phyloP scores from a whole-genome alignment of 2,797 vertebrate genomes.

The Takifugu ocellatus region DNA sequence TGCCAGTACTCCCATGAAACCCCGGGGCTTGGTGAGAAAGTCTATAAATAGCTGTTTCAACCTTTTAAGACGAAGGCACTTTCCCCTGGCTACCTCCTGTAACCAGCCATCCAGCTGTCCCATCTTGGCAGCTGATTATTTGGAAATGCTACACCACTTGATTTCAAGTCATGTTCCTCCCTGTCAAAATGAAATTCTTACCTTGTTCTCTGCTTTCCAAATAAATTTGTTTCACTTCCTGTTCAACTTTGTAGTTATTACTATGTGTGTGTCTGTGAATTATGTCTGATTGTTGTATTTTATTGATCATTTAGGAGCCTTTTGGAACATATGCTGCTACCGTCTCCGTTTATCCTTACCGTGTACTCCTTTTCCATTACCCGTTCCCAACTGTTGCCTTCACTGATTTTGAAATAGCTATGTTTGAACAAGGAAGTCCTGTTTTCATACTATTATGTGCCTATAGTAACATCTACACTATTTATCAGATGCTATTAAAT shows the following conservation, averaged over 20 bases:
- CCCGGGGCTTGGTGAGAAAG: conserved; percentile 24
- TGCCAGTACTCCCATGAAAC: conserved; percentile 13
- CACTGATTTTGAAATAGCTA: not conserved
- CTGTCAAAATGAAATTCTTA: conserved; percentile 8
- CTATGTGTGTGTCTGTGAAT: conserved; percentile 6
- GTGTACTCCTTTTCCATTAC: not conserved
- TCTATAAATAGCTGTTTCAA: conserved; percentile 71
- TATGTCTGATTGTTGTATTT: not conserved
- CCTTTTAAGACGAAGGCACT: conserved; percentile 69
- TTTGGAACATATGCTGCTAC: too few species aligned
- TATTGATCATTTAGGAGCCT: too few species aligned
- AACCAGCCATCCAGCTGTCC: conserved; percentile 62
- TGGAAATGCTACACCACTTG: conserved; percentile 60
- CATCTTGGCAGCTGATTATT: conserved; percentile 50
- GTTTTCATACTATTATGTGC: not conserved
- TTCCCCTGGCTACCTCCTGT: conserved; percentile 24
- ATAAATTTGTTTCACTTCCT: conserved; percentile 61
- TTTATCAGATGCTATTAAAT: conserved; percentile 3
- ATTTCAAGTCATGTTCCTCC: conserved; percentile 5
- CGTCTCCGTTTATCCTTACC: not conserved
- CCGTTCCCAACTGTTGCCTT: not conserved
- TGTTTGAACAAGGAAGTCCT: not conserved
- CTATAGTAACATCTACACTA: too few species aligned
- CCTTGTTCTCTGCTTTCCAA: conserved; percentile 53
- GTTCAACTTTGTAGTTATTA: conserved; percentile 21